Evolutionary conservation across 2,888 invertebrate genomes (phyloP), one percentile per base, ranked within the genome.

Genomic region (Coecobrya sp.): DNA sequence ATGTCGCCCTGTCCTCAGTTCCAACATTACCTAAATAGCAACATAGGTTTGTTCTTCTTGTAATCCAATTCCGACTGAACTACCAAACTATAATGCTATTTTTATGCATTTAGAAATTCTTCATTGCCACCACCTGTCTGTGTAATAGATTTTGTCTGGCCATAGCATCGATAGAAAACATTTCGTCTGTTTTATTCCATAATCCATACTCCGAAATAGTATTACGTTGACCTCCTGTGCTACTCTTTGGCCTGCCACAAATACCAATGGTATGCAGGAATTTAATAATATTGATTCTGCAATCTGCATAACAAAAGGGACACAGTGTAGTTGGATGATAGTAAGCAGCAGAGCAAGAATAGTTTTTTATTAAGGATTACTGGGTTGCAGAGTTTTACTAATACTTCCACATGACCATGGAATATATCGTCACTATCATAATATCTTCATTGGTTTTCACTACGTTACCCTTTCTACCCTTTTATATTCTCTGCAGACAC

Each of bases 201-300:
- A 79, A 52, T 79, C 27, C 49, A 25, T 42, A n/a, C 16, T 49
- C 49, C 5, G 19, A 76, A 25, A 55, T 55, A 52, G 30, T 25
- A 30, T 45, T 73, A 42, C n/a, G n/a, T 27, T 73, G 73, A 73
- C 73, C 73, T 73, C 73, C 10, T 36, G 13, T n/a, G 2, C 36
- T 36, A 36, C n/a, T n/a, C 22, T 7, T 5, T 45, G 8, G 7
- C 8, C 42, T 0, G 19, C 73, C 19, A 68, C 73, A 7, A 27
- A 16, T 27, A 27, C 16, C 10, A 19, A 73, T 73, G 42, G 36
- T 73, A 73, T 73, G 73, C 73, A 73, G 73, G 5, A n/a, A 76
- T 76, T 52, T 76, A 59, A 82, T 65, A 85, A 85, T 55, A 55
- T 85, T 65, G 85, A 85, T 85, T 85, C 85, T 85, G 68, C 85